These are phyloP conservation scores for Alexandromys fortis DNA, from an alignment of 2,113 vertebrate genomes.

Conservation along the genomic window DNA sequence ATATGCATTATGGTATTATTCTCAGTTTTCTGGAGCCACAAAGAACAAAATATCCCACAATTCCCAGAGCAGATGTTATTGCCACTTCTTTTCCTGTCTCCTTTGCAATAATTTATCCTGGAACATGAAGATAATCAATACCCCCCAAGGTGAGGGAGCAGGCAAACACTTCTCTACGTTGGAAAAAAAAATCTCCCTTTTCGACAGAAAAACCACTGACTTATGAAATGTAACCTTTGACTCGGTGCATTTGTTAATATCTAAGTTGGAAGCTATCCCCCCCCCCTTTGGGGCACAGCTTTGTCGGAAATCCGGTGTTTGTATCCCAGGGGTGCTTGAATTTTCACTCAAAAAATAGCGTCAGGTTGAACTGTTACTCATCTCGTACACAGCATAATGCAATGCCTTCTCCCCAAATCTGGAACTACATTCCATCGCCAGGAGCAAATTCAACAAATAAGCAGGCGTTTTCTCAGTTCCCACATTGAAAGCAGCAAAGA, in stretches of 20 bases:
- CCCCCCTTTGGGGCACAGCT: background rate
- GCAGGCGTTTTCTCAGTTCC: conserved; percentile 19
- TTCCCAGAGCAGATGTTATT: background rate
- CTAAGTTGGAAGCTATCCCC: background rate
- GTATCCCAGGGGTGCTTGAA: too few species aligned
- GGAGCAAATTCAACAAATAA: conserved; percentile 4
- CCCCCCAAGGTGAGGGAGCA: background rate
- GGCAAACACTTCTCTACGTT: background rate
- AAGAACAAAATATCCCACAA: background rate
- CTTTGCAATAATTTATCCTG: background rate
- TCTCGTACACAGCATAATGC: background rate
- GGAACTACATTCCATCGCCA: background rate
- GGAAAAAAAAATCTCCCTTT: background rate
- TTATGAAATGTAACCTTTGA: background rate
- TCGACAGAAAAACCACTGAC: background rate
- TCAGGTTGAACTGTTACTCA: background rate
- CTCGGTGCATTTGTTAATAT: background rate
- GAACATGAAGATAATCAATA: background rate
- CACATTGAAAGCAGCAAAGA: background rate
- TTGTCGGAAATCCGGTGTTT: conserved; percentile 14
- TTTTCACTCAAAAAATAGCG: background rate
- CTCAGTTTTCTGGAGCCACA: background rate
- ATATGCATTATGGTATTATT: background rate
- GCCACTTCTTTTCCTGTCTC: background rate
- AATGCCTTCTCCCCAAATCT: background rate